phyloP scores from a whole-genome alignment of 2,113 vertebrate species.

The Dipodomys spectabilis region DNA sequence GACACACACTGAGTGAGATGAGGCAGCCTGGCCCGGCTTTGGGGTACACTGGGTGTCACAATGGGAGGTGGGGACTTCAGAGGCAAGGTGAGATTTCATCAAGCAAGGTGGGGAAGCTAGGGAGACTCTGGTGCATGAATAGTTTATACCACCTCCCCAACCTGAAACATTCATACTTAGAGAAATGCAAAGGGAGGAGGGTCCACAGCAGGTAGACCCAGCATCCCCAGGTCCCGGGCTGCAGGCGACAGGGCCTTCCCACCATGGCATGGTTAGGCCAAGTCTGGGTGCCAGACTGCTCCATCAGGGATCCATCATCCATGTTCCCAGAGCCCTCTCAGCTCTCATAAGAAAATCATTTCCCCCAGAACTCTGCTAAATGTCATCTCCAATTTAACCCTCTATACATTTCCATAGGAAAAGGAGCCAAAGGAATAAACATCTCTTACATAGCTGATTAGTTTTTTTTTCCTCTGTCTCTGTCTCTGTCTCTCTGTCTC shows the following conservation, averaged over 20 bases:
- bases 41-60: background rate
- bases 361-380: constrained; percentile 56
- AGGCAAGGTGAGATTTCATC: background rate
- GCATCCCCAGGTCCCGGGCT: background rate
- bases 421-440: constrained; percentile 41
- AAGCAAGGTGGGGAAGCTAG: background rate
- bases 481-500: background rate
- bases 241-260: background rate
- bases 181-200: background rate
- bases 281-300: constrained; percentile 11
- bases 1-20: background rate
- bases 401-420: constrained; percentile 63
- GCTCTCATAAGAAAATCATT: constrained; percentile 69
- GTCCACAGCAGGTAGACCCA: background rate
- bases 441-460: background rate
- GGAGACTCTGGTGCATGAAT: no score
- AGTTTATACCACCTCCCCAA: background rate
- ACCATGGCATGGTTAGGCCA: background rate
- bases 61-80: background rate
- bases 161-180: background rate
- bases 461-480: constrained; percentile 50
- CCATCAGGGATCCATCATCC: background rate
- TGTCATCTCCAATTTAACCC: constrained; percentile 74
- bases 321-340: constrained; percentile 61
- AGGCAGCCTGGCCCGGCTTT: background rate